Percentiles rank a stretch among this genome's conserved stretches.
phyloP scores from a whole-genome alignment of 92 coral and sea anemone species.

The Bergia puertoricense region DNA sequence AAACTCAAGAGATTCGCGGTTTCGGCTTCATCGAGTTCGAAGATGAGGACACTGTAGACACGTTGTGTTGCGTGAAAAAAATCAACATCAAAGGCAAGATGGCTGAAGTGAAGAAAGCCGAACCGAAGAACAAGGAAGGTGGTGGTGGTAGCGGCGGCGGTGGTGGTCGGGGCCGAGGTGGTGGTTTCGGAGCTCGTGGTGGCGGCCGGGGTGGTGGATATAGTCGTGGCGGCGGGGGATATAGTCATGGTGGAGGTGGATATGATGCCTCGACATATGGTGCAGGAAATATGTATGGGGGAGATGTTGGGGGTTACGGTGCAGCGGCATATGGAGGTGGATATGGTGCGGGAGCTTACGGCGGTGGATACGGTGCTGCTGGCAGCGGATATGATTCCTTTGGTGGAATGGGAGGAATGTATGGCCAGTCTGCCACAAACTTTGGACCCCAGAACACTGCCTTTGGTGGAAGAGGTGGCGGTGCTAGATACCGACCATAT shows the following conservation, averaged over 20 bases:
- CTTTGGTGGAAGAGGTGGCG: constrained; percentile 44
- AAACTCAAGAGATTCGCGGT: constrained; percentile 54
- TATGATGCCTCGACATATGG: background rate
- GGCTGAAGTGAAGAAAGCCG: constrained; percentile 72
- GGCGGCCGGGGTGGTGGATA: constrained; percentile 46
- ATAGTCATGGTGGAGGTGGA: constrained; percentile 42
- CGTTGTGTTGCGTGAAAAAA: constrained; percentile 54
- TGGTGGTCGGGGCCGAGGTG: constrained; percentile 47
- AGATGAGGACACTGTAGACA: constrained; percentile 62
- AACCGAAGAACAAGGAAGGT: constrained; percentile 57
- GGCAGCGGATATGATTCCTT: constrained; percentile 1
- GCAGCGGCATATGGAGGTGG: constrained; percentile 37
- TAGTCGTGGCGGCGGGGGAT: constrained; percentile 17
- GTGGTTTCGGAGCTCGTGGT: constrained; percentile 24
- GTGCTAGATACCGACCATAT: constrained; percentile 19
- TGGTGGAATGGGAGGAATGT: constrained; percentile 35
- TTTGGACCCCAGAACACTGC: constrained; percentile 27
- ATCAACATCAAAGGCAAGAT: constrained; percentile 56
- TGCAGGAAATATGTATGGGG: background rate
- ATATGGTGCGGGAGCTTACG: constrained; percentile 30
- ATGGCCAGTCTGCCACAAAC: constrained; percentile 33
- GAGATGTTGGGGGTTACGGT: background rate
- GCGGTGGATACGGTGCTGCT: background rate
- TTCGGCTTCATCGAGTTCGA: constrained; percentile 65
- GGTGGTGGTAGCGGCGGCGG: constrained; percentile 48